Percentiles rank a stretch among this genome's conserved stretches.
Evolutionary conservation across 2,888 invertebrate species (phyloP).

Genomic region (Saturnia pavonia): DNA sequence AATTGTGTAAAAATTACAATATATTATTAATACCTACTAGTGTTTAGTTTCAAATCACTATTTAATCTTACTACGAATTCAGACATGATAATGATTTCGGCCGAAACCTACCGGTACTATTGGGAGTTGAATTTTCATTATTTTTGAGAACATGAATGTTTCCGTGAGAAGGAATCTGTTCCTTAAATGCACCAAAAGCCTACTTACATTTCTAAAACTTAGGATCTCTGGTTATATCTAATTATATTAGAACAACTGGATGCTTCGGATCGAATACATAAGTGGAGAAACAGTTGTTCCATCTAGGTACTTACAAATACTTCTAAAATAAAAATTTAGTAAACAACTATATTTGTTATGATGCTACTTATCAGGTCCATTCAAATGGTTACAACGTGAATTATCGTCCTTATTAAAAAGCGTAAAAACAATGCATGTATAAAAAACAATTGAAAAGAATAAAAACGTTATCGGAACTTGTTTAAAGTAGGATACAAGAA

Average conservation of each 20-base stretch:
- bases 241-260: too few species aligned
- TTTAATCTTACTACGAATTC: neutral
- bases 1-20: too few species aligned
- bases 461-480: neutral
- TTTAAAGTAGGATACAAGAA: constrained; percentile 4
- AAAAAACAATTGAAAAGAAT: constrained; percentile 1
- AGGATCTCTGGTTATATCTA: too few species aligned
- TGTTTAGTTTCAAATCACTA: neutral
- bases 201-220: too few species aligned
- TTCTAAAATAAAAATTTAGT: too few species aligned
- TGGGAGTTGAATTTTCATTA: too few species aligned
- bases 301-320: too few species aligned
- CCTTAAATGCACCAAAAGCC: too few species aligned
- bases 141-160: too few species aligned
- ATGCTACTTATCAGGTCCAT: neutral
- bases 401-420: neutral
- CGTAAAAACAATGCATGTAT: neutral
- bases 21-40: neutral
- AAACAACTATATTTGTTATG: neutral
- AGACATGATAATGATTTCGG: too few species aligned
- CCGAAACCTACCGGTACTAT: too few species aligned
- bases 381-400: neutral
- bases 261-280: neutral
- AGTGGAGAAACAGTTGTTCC: neutral
- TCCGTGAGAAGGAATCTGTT: too few species aligned